Percentiles rank a stretch among this genome's conserved stretches.
Evolutionary conservation across 1,140 invertebrate species (phyloP).

Genomic region (Aleiodes sp.): DNA sequence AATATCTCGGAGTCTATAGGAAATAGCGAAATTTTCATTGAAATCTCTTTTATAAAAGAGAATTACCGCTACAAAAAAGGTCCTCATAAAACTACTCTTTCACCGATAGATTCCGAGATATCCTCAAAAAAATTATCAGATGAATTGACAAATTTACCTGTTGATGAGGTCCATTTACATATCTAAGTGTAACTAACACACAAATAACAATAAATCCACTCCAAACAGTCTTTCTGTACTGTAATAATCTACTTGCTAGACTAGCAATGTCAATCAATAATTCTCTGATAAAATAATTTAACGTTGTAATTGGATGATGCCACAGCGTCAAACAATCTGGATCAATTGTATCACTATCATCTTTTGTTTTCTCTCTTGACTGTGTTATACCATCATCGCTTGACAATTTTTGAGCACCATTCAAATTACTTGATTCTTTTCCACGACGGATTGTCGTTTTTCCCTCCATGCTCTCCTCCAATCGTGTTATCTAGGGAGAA

Average conservation of each 20-base stretch:
- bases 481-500: constrained; percentile 57
- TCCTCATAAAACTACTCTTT: no score
- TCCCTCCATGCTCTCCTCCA: constrained; percentile 53
- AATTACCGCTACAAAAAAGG: no score
- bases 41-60: no score
- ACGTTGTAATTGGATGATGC: constrained; percentile 83
- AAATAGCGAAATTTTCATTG: no score
- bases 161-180: constrained; percentile 71
- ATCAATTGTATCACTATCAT: constrained; percentile 57
- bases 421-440: constrained; percentile 53
- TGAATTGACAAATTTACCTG: no score
- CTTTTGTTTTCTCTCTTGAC: constrained; percentile 39
- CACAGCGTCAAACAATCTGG: constrained; percentile 82
- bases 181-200: constrained; percentile 61
- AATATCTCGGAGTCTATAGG: no score
- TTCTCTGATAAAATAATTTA: constrained; percentile 87
- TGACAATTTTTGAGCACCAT: constrained; percentile 52
- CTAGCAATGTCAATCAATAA: constrained; percentile 70
- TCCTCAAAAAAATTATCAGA: constrained; percentile 40
- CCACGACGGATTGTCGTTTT: constrained; percentile 53
- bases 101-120: no score
- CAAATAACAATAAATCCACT: constrained; percentile 58
- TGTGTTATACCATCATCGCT: constrained; percentile 34
- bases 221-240: constrained; percentile 56
- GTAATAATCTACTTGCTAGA: constrained; percentile 66